phyloP scores from a whole-genome alignment of 2,113 vertebrate genomes.

The Orcinus orca region DNA sequence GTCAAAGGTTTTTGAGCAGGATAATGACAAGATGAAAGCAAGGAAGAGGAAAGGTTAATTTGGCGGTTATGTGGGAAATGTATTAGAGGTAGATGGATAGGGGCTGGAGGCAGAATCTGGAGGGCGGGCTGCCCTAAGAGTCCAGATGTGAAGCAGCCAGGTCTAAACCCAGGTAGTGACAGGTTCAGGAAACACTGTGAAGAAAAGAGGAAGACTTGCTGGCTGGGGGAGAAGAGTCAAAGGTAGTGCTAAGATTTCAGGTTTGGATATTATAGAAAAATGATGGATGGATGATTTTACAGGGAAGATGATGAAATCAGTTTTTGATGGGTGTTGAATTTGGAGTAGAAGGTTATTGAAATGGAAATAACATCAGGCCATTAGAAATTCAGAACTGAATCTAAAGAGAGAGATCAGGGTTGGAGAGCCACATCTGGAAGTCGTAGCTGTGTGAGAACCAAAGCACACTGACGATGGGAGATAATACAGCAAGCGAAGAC shows the following conservation, averaged over 20 bases:
- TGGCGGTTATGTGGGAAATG: not conserved
- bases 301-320: not conserved
- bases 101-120: not conserved
- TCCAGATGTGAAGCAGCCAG: not conserved
- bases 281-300: not conserved
- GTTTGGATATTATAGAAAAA: not conserved
- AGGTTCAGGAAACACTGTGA: not conserved
- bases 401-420: not conserved
- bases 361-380: not conserved
- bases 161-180: not conserved
- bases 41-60: not conserved
- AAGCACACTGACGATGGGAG: not conserved
- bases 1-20: not conserved
- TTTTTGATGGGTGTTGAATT: slow-evolving; percentile 12
- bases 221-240: not conserved
- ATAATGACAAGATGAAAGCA: not conserved
- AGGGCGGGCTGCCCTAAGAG: not conserved
- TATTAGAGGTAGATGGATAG: not conserved
- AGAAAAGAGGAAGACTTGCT: not conserved
- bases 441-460: not conserved
- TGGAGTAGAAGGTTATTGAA: not conserved
- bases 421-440: slow-evolving; percentile 6
- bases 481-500: not conserved
- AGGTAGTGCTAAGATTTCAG: not conserved
- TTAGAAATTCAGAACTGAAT: not conserved